phyloP scores from a whole-genome alignment of 2,888 invertebrate genomes.

The Andrena dorsata region DNA sequence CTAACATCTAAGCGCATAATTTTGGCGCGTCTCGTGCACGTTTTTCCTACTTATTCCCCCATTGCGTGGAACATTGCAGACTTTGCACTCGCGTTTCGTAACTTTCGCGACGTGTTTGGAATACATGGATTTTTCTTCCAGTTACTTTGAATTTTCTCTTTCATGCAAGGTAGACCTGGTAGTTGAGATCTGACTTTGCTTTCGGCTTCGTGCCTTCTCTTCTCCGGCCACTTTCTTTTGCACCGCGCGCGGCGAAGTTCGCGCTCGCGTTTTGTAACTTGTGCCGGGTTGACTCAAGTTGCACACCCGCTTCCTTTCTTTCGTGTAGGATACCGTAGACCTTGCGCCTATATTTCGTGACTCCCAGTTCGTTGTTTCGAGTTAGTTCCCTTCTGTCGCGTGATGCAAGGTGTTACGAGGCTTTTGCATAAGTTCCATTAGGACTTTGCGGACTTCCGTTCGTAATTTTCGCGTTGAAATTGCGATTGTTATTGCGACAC shows the following conservation, averaged over 20 bases:
- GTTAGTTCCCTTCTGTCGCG: too few species aligned
- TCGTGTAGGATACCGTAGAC: neutral
- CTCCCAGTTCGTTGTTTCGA: too few species aligned
- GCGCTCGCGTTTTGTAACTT: neutral
- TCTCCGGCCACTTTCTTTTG: neutral
- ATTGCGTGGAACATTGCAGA: slow-evolving; percentile 2
- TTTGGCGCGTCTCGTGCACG: neutral
- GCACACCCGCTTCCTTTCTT: neutral
- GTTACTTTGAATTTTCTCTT: neutral
- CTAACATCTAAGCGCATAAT: neutral
- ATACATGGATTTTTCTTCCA: neutral
- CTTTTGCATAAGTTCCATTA: neutral
- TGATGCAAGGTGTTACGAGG: neutral
- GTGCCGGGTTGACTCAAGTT: neutral
- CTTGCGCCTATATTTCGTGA: neutral
- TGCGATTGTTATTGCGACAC: neutral
- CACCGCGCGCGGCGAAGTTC: neutral
- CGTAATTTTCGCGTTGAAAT: slow-evolving; percentile 6
- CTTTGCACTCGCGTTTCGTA: slow-evolving; percentile 33
- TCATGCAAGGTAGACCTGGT: neutral
- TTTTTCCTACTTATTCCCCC: slow-evolving; percentile 1
- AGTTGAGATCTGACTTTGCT: neutral
- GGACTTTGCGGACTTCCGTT: neutral
- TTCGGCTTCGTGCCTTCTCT: neutral
- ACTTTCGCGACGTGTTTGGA: slow-evolving; percentile 11